phyloP scores from a whole-genome alignment of 2,797 vertebrate genomes.

The Sebastiscus tertius region DNA sequence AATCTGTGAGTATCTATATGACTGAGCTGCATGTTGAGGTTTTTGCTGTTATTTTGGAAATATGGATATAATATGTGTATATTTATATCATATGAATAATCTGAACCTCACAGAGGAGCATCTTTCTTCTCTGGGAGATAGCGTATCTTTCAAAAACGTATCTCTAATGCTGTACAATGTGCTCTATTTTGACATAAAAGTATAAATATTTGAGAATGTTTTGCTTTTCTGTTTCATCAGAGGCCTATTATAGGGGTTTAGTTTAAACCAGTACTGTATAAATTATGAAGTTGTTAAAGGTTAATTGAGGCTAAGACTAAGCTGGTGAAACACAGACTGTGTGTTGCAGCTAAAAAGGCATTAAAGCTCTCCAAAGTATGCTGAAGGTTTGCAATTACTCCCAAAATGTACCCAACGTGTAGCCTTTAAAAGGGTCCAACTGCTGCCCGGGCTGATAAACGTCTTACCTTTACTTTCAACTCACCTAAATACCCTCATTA shows the following conservation, averaged over 20 bases:
- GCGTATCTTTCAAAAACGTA: slow-evolving; percentile 51
- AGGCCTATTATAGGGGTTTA: slow-evolving; percentile 1
- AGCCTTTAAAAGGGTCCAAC: not conserved
- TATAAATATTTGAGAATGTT: slow-evolving; percentile 47
- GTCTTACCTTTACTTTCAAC: not conserved
- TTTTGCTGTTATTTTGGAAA: slow-evolving; percentile 40
- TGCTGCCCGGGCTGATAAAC: slow-evolving; percentile 12
- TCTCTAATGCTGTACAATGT: slow-evolving; percentile 68
- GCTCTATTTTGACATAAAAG: slow-evolving; percentile 77
- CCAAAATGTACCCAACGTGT: not conserved
- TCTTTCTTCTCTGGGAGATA: slow-evolving; percentile 33
- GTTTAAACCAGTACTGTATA: slow-evolving; percentile 7
- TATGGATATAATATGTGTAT: slow-evolving; percentile 45
- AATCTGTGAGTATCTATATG: slow-evolving; percentile 37
- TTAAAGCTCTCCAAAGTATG: slow-evolving; percentile 17
- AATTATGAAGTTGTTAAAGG: slow-evolving; percentile 36
- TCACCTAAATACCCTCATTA: not conserved
- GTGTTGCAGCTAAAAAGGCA: slow-evolving; percentile 1
- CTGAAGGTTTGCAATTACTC: slow-evolving; percentile 28
- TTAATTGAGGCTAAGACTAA: slow-evolving; percentile 15
- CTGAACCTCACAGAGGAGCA: slow-evolving; percentile 31
- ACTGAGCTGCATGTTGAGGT: slow-evolving; percentile 58
- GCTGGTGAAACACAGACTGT: not conserved
- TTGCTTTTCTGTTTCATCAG: slow-evolving; percentile 24
- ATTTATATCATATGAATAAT: slow-evolving; percentile 67